Evolutionary conservation across 2,797 vertebrate species (phyloP).

Genomic region (Phoxinus dragarum): DNA sequence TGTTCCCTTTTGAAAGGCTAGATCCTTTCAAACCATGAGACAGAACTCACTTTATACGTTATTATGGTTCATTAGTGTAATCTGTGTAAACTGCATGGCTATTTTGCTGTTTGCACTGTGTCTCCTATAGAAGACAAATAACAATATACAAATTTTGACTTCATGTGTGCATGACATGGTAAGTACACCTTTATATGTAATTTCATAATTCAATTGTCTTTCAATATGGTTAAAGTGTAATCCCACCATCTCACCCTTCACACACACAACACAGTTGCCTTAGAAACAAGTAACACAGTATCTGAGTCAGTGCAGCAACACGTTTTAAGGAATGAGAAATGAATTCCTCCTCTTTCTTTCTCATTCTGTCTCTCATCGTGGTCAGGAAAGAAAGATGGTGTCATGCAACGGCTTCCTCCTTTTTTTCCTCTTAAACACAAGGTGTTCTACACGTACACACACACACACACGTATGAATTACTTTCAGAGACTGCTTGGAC

Average conservation of each 20-base stretch:
- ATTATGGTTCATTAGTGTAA: not conserved
- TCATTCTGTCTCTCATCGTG: not conserved
- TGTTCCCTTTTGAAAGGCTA: constrained; percentile 22
- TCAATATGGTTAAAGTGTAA: not conserved
- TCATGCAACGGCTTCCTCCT: constrained; percentile 21
- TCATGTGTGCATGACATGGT: not conserved
- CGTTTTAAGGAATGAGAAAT: not conserved
- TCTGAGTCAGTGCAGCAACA: not conserved
- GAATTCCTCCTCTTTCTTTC: not conserved
- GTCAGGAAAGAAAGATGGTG: constrained; percentile 12
- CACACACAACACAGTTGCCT: not conserved
- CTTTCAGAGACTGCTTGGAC: constrained; percentile 37
- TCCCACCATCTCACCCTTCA: not conserved
- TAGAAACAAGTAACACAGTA: not conserved
- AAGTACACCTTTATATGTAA: not conserved
- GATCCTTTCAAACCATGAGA: not conserved
- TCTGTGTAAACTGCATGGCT: not conserved
- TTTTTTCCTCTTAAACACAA: constrained; percentile 10
- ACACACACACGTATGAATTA: not conserved
- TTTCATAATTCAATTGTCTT: not conserved
- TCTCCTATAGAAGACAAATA: not conserved
- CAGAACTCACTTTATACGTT: not conserved
- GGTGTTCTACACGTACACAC: constrained; percentile 11
- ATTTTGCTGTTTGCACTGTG: not conserved
- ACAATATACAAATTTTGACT: not conserved